phyloP scores from a whole-genome alignment of 2,888 invertebrate genomes.

The Luperina nickerlii region DNA sequence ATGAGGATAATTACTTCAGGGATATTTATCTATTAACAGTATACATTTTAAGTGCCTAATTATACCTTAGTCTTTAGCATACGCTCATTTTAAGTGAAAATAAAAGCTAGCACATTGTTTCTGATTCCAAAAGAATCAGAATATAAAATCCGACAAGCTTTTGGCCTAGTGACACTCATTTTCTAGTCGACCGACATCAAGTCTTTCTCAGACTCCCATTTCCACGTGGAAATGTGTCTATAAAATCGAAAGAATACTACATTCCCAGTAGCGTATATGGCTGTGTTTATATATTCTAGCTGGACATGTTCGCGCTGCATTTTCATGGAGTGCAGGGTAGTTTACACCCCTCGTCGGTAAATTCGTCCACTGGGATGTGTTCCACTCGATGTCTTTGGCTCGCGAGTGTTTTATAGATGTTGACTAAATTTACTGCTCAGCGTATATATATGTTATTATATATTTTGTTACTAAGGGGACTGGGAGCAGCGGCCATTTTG shows the following conservation, averaged over 20 bases:
- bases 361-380: conserved; percentile 58
- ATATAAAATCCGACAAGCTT: conserved; percentile 23
- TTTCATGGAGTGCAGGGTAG: conserved; percentile 58
- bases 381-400: conserved; percentile 52
- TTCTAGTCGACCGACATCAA: conserved; percentile 31
- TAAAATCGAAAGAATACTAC: conserved; percentile 45
- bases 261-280: conserved; percentile 8
- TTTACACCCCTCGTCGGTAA: conserved; percentile 60
- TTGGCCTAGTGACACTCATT: conserved; percentile 29
- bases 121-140: not conserved
- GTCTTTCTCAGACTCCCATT: conserved; percentile 14
- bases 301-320: conserved; percentile 54
- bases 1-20: not conserved
- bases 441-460: conserved; percentile 21
- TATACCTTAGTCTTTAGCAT: not conserved
- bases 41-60: not conserved
- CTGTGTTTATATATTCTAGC: conserved; percentile 27
- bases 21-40: not conserved
- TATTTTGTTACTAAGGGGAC: conserved; percentile 11
- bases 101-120: not conserved
- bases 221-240: conserved; percentile 31
- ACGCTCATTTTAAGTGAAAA: not conserved
- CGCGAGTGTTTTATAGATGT: conserved; percentile 57
- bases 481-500: conserved; percentile 22
- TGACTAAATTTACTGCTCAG: conserved; percentile 59